Conservation (phyloP, 2,888 invertebrate species). For the Nemurella pictetii region DNA sequence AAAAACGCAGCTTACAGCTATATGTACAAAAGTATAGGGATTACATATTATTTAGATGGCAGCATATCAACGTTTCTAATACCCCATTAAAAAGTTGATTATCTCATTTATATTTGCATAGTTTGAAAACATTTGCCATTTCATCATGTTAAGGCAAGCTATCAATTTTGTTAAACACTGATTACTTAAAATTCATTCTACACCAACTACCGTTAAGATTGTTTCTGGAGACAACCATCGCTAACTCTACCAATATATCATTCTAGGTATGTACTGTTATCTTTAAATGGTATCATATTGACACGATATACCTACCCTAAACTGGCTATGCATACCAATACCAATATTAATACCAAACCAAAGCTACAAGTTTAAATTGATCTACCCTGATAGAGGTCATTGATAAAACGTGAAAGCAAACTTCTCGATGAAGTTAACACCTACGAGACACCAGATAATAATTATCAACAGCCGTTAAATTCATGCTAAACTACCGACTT, state of each 20-base stretch:
- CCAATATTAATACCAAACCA: background rate
- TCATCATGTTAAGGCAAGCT: background rate
- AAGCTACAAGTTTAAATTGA: background rate
- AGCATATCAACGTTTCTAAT: background rate
- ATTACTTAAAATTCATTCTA: background rate
- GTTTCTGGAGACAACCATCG: background rate
- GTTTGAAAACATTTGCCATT: background rate
- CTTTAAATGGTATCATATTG: background rate
- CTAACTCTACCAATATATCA: background rate
- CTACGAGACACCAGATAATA: constrained; percentile 15
- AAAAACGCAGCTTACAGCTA: background rate
- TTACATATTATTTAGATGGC: background rate
- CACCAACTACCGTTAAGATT: background rate
- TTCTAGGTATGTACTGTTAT: background rate
- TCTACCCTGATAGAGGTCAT: background rate
- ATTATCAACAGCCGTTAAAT: constrained; percentile 27
- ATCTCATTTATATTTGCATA: background rate
- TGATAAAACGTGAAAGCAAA: background rate
- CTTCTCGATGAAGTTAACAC: background rate
- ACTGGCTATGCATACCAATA: background rate
- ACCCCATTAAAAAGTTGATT: background rate
- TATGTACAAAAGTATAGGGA: background rate
- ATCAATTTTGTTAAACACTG: background rate
- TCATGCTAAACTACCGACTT: constrained; percentile 12
- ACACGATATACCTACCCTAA: background rate